phyloP scores from a whole-genome alignment of 2,113 vertebrate genomes.

The Brachyhypopomus occidentalis region DNA sequence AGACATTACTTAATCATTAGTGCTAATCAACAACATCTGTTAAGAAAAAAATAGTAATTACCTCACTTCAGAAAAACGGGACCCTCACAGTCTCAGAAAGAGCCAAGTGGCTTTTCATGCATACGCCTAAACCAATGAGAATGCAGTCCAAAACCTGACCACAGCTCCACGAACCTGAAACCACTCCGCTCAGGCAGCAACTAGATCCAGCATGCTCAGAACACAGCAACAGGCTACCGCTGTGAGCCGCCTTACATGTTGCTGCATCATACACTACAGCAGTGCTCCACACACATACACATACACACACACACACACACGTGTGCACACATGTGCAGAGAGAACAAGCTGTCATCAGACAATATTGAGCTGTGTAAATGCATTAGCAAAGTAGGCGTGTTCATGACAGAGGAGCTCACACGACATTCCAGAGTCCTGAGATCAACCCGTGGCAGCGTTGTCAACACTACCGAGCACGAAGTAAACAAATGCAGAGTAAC shows the following conservation, averaged over 20 bases:
- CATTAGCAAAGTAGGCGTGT: not conserved
- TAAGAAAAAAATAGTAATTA: not conserved
- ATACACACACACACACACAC: not conserved
- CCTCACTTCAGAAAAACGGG: not conserved
- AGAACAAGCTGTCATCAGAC: not conserved
- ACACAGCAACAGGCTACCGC: too few species aligned
- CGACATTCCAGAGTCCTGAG: not conserved
- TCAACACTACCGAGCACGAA: not conserved
- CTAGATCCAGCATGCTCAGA: too few species aligned
- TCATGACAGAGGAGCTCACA: not conserved
- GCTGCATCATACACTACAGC: not conserved
- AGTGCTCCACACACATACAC: not conserved
- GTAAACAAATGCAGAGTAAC: not conserved
- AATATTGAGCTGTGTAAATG: not conserved
- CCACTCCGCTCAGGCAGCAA: not conserved
- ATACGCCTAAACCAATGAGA: not conserved
- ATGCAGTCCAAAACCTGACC: not conserved
- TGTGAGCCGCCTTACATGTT: too few species aligned
- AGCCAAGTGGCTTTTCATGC: not conserved
- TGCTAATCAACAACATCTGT: too few species aligned
- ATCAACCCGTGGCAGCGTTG: not conserved
- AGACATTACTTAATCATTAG: too few species aligned
- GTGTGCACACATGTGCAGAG: too few species aligned
- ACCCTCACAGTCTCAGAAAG: not conserved
- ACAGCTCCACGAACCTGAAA: not conserved